Evolutionary conservation across 1,140 invertebrate genomes (phyloP).

Genomic region (Protaetia brevitarsis): DNA sequence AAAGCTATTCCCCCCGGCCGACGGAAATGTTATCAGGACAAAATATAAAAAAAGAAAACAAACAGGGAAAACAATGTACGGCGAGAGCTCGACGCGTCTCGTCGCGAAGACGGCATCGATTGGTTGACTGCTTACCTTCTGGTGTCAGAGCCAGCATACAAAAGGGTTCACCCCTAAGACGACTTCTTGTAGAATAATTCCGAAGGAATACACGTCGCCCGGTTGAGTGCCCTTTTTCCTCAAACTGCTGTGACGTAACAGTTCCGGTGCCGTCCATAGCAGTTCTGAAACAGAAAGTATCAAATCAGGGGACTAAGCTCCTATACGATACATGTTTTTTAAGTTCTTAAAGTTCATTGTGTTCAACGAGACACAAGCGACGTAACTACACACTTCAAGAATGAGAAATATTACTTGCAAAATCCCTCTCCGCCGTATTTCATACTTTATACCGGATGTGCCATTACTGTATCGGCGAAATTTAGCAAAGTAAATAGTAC

Average conservation of each 20-base stretch:
- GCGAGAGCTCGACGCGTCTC: background rate
- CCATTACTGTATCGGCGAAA: no score
- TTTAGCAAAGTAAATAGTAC: no score
- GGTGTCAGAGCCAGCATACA: conserved; percentile 83
- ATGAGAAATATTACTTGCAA: no score
- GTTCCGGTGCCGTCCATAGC: conserved; percentile 88
- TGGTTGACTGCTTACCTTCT: conserved; percentile 61
- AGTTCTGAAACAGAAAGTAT: conserved; percentile 73
- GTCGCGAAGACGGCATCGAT: background rate
- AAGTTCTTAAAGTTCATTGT: no score
- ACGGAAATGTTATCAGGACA: background rate
- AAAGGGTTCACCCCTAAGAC: conserved; percentile 81
- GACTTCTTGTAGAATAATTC: conserved; percentile 89
- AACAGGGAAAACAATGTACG: background rate
- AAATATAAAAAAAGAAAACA: background rate
- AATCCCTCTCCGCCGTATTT: no score
- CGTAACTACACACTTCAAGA: no score
- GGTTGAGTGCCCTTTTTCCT: conserved; percentile 69
- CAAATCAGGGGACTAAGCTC: no score
- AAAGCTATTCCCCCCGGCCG: no score
- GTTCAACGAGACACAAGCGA: no score
- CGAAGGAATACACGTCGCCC: conserved; percentile 89
- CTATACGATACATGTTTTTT: no score
- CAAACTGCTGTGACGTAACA: conserved; percentile 64
- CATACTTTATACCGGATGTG: no score